Base-by-base conservation (phyloP, 2,888 invertebrate species). In the Cylindroiulus punctatus region DNA sequence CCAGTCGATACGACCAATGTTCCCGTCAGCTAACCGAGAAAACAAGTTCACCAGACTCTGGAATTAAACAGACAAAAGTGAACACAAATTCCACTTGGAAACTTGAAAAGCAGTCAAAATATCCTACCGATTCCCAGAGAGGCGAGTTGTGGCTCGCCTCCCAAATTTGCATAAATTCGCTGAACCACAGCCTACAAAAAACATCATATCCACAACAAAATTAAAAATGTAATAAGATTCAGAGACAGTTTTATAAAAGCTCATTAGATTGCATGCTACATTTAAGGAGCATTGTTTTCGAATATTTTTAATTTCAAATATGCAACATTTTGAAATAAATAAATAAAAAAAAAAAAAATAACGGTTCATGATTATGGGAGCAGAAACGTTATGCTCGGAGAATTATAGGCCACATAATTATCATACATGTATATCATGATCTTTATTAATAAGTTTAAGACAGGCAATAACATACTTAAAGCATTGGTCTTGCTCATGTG, bases 1-100 rank as follows among this genome's bases (percentile, higher is more conserved):
- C 97, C 97, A 98, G 90, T 98, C 94, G 81, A 98, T 94, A 86
- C 94, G 94, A 0, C 97, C 97, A 86, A 96, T 94, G 90, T 95
- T 96, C 88, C 93, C 92, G 88, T 93, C 92, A 0, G 96, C 95
- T 83, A 96, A 91, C 83, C 94, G 93, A 0, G 96, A 93, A 91
- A 97, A 94, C 83, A 97, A 91, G 89, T 93, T 93, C 91, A 96
- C 93, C 89, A 96, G 91, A 88, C 94, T 93, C 95, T 95, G 91
- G 85, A 89, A 44, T 44, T 44, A 1, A 44, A 44, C 8, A 8
- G 44, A 36, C 26, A 81, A 81, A 81, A 81, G n/a, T 19, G 52
- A 19, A 52, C n/a, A 19, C n/a, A n/a, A 19, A 19, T 52, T 3
- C 12, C n/a, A 19, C 1, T 52, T 19, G 19, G 3, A n/a, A 52